These are phyloP conservation scores for Stenodera caucasica DNA, from an alignment of 2,888 invertebrate genomes.

Conservation along the genomic window DNA sequence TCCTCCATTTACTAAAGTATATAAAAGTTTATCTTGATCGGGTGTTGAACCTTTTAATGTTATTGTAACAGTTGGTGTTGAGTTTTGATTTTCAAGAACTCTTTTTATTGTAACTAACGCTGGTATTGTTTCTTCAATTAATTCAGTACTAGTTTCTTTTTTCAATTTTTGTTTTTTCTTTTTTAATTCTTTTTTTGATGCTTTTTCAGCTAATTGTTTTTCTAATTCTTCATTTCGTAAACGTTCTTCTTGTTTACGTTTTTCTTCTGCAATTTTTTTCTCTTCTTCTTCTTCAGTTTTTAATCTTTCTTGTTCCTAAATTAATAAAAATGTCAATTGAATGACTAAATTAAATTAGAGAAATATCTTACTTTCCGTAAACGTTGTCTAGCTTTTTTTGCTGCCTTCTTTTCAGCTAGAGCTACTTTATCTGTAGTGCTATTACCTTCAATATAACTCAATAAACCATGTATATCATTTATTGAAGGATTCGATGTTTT, in stretches of 20 bases:
- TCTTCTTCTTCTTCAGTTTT: constrained; percentile 41
- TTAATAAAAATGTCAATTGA: constrained; percentile 9
- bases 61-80: constrained; percentile 75
- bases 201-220: constrained; percentile 43
- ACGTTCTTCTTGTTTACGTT: constrained; percentile 45
- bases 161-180: constrained; percentile 30
- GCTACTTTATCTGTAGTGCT: constrained; percentile 47
- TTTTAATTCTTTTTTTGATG: constrained; percentile 25
- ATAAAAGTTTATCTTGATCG: constrained; percentile 72
- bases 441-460: constrained; percentile 54
- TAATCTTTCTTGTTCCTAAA: constrained; percentile 47
- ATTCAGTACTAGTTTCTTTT: constrained; percentile 26
- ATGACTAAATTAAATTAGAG: constrained; percentile 11
- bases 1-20: constrained; percentile 68
- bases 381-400: constrained; percentile 81
- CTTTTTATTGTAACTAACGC: constrained; percentile 73
- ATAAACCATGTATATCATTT: constrained; percentile 50
- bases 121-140: constrained; percentile 54
- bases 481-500: constrained; percentile 19
- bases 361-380: constrained; percentile 67
- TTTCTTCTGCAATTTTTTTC: constrained; percentile 35
- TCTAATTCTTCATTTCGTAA: constrained; percentile 40
- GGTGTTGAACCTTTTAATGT: constrained; percentile 74
- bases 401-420: constrained; percentile 67
- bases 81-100: constrained; percentile 66